These are phyloP conservation scores for Phyllotis vaccarum DNA, from an alignment of 2,797 vertebrate genomes.

Conservation along the genomic window DNA sequence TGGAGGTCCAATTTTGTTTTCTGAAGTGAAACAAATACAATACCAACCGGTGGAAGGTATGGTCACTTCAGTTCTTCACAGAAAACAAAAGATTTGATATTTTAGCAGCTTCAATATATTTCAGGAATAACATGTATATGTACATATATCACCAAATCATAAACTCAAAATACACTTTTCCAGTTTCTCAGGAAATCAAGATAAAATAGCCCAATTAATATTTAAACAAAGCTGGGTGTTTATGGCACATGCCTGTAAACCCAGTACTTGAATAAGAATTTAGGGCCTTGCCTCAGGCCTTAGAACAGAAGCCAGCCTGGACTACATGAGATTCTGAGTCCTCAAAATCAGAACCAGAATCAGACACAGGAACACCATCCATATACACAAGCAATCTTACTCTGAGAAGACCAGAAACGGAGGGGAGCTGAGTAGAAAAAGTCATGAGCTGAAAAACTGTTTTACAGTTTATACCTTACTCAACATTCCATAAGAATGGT, in stretches of 20 bases:
- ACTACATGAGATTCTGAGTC: neutral
- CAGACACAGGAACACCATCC: neutral
- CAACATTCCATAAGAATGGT: neutral
- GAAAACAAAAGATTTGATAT: constrained; percentile 42
- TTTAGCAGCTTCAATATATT: constrained; percentile 23
- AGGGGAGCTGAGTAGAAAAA: neutral
- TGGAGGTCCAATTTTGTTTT: constrained; percentile 66
- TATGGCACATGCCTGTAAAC: neutral
- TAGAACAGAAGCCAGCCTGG: neutral
- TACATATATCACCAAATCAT: constrained; percentile 1
- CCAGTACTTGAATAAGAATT: neutral
- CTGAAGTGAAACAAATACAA: constrained; percentile 61
- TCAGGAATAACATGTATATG: neutral
- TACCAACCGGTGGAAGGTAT: constrained; percentile 54
- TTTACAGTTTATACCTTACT: constrained; percentile 11
- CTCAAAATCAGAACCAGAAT: neutral
- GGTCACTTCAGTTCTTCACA: constrained; percentile 48
- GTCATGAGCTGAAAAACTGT: neutral
- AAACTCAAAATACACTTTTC: constrained; percentile 52
- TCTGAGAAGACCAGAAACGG: neutral
- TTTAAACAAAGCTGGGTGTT: neutral
- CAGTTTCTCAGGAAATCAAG: constrained; percentile 46
- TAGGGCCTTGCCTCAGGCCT: neutral
- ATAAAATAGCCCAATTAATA: constrained; percentile 50
- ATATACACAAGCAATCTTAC: neutral